Evolutionary conservation across 2,113 vertebrate genomes (phyloP).

Genomic region (Brienomyrus longianalis): DNA sequence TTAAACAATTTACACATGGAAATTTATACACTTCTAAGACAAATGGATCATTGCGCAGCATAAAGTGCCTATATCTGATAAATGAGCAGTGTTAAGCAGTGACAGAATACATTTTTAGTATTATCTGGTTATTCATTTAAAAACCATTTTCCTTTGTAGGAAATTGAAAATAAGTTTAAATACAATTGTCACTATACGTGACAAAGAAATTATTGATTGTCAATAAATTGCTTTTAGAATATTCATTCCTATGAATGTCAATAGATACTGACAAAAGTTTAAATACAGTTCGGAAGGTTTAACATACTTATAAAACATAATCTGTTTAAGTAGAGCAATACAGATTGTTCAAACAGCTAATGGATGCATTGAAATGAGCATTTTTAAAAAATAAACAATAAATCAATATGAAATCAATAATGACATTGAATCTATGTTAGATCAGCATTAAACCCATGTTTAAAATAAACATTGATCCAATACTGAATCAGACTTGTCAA

Average conservation of each 20-base stretch:
- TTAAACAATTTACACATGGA: neutral
- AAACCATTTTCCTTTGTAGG: neutral
- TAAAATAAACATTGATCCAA: neutral
- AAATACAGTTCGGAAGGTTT: neutral
- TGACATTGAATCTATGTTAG: neutral
- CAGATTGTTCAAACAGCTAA: neutral
- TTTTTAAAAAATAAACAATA: neutral
- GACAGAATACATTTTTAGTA: neutral
- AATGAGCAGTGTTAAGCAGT: neutral
- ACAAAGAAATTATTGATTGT: neutral
- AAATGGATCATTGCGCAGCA: neutral
- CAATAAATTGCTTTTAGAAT: neutral
- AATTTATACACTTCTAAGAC: neutral
- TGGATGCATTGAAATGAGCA: neutral
- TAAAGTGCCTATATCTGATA: neutral
- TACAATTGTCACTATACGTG: neutral
- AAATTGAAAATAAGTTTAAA: neutral
- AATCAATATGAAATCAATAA: neutral
- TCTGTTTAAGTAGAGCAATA: neutral
- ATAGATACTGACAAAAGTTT: neutral
- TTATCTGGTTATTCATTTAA: neutral
- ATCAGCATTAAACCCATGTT: neutral
- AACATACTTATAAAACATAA: neutral
- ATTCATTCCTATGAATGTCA: neutral
- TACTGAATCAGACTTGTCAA: neutral